Base-by-base conservation (phyloP, 2,113 vertebrate genomes). In the Axis porcinus region DNA sequence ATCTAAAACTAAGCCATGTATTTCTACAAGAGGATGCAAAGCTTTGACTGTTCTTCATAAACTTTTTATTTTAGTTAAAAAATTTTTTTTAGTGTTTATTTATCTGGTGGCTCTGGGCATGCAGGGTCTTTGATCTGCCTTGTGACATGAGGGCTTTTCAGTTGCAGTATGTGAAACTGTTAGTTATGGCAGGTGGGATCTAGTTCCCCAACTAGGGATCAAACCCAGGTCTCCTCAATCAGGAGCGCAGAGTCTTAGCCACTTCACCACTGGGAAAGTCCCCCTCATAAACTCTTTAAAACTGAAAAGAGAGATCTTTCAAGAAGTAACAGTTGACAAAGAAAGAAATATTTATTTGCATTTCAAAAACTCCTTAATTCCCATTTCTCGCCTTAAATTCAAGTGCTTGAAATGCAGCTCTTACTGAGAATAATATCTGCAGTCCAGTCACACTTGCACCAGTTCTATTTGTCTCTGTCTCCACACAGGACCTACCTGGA, bases 391-490 rank as follows among this genome's bases (percentile, higher is more conserved):
- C 81, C 83, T 86, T 13, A 86, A 86, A 55, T 47, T 79, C 50
- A 27, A 79, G 95, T 7, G 3, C n/a, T 14, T 36, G 40, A 28
- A 33, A 36, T 10, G 8, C 13, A 58, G 23, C 84, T 47, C 0
- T 47, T 11, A 17, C 14, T 33, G 89, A 3, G 14, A 45, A 79
- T 0, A 30, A 43, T 54, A 23, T 23, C 86, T 50, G 25, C 2
- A 47, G 52, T 19, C 0, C 0, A 13, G 54, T 33, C 43, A 52
- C 40, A 3, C 19, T 13, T 54, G 16, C 7, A 13, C 4, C 7
- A 27, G 15, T 7, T 36, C 16, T 50, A 5, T 28, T 23, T 17
- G 6, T 23, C 19, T 10, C 2, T 14, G 23, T 54, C 33, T 54
- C n/a, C 47, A 16, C 6, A 28, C 70, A 0, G 7, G 13, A 5